Base-by-base conservation (phyloP, 1,140 invertebrate species). In the Hypsibius dujardini region DNA sequence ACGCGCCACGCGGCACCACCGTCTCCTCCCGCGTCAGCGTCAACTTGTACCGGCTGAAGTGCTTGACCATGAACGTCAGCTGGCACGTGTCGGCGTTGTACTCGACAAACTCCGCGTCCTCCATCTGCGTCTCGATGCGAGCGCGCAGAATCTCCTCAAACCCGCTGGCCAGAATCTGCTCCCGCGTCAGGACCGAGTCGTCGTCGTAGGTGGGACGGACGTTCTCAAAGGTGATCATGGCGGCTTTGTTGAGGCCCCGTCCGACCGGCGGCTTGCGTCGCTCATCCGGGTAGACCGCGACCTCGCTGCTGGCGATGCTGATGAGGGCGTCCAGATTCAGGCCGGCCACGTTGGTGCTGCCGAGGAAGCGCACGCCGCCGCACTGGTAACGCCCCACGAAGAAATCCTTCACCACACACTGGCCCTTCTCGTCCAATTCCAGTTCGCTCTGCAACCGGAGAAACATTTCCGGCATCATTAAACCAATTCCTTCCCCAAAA, bases 361-460 rank as follows among this genome's bases (percentile, higher is more conserved):
- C 82, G 28, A 78, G 85, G 77, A 92, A 98, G 77, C 84, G 90
- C 0, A 98, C 88, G 79, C 89, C 90, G 45, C 95, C 95, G 79
- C 92, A 98, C 62, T 90, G 89, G 72, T 87, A 83, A 15, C 94
- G 83, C 0, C 92, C 93, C 70, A 98, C 83, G 0, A 89, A 91
- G 73, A 98, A 90, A 74, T 91, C 86, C n/a, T 90, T 86, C 12
- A 96, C 87, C 47, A 90, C 80, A 78, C 92, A 95, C 45, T 83
- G 83, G 46, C 50, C 76, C n/a, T 88, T 87, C 77, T 89, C 84
- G 56, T 78, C 77, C 46, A 79, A 76, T 1, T 77, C 81, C 47
- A 95, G 81, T 72, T 92, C 88, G 70, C 90, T 85, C 72, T 92
- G 74, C 12, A 85, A 80, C 0, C 28, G 28, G 28, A 28, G 28